Evolutionary conservation across 2,797 vertebrate species (phyloP).

Genomic region (Xenops minutus): DNA sequence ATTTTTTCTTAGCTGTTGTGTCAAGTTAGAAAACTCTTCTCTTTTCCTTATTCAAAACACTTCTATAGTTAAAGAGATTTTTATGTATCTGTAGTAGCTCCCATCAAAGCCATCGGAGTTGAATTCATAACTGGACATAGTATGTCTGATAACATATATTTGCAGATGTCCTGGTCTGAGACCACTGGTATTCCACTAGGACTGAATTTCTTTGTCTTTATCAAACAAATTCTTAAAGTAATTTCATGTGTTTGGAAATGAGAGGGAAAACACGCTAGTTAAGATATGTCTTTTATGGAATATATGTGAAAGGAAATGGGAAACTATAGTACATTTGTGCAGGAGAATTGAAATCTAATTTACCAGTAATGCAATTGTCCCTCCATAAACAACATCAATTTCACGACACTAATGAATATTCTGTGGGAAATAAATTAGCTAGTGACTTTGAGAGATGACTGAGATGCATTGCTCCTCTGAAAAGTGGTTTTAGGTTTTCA

Average conservation of each 20-base stretch:
- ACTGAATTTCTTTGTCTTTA: neutral
- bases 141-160: neutral
- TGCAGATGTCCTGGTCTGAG: neutral
- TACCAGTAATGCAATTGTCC: conserved; percentile 59
- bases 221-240: neutral
- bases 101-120: neutral
- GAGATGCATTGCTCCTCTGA: neutral
- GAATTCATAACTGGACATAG: neutral
- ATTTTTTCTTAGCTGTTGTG: neutral
- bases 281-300: conserved; percentile 36
- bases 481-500: neutral
- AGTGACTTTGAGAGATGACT: conserved; percentile 9
- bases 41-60: neutral
- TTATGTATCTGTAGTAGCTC: neutral
- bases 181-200: neutral
- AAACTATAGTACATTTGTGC: conserved; percentile 39
- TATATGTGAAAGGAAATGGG: conserved; percentile 62
- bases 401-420: conserved; percentile 43
- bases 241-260: conserved; percentile 5
- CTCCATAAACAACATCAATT: conserved; percentile 62
- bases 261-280: neutral
- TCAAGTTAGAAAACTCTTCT: neutral
- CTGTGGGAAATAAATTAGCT: conserved; percentile 29
- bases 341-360: conserved; percentile 60
- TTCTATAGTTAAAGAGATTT: neutral